phyloP scores from a whole-genome alignment of 2,113 vertebrate species.

The Actinemys pallida region DNA sequence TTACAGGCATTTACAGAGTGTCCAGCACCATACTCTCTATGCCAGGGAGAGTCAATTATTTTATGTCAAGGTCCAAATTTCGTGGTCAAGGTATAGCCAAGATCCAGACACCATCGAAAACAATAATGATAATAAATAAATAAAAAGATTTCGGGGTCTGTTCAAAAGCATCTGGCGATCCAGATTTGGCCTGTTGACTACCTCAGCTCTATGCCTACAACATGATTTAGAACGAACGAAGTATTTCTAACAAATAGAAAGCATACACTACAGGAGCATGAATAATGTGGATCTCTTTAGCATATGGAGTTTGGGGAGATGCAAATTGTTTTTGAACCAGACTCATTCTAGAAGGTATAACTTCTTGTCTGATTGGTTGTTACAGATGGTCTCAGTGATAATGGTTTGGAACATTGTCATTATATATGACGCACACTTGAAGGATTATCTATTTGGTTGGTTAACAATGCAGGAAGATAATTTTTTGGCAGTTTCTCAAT shows the following conservation, averaged over 20 bases:
- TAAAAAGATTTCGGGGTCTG: too few relatives aligned
- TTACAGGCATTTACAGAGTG: not conserved
- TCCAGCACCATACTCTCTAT: accelerated
- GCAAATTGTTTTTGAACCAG: not conserved
- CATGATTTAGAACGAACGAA: not conserved
- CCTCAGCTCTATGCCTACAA: not conserved
- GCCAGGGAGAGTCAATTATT: too few relatives aligned
- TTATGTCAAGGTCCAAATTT: too few relatives aligned
- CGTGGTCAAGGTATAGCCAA: too few relatives aligned
- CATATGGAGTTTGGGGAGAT: not conserved
- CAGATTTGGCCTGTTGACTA: not conserved
- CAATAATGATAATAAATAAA: too few relatives aligned
- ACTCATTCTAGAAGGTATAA: not conserved
- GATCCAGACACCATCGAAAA: too few relatives aligned
- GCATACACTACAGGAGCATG: not conserved
- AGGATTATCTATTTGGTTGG: not conserved
- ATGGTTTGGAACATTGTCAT: not conserved
- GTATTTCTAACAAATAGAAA: not conserved
- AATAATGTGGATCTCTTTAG: not conserved
- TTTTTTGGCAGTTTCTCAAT: not conserved
- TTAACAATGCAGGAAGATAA: not conserved
- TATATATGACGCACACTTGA: not conserved
- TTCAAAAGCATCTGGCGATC: not conserved
- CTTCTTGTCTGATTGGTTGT: not conserved
- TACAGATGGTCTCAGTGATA: accelerated